phyloP scores from a whole-genome alignment of 2,888 invertebrate genomes.

The Euproctis similis region DNA sequence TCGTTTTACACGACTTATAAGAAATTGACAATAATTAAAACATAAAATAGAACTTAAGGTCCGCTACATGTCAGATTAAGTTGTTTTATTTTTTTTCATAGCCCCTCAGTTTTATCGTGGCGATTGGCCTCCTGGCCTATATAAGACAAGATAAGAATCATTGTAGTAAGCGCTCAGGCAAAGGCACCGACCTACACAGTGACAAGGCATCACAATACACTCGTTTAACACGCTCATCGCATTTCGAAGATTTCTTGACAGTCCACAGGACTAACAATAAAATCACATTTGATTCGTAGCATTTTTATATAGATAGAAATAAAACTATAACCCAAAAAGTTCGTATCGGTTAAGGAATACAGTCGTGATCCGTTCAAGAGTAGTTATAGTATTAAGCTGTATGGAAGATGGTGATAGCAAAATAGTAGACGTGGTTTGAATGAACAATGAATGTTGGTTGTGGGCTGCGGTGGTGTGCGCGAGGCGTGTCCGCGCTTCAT shows the following conservation, averaged over 20 bases:
- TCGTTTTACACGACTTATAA: too few relatives aligned
- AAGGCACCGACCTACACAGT: conserved; percentile 55
- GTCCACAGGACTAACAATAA: conserved; percentile 41
- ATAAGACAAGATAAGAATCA: conserved; percentile 54
- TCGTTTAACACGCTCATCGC: conserved; percentile 72
- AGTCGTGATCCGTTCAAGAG: too few relatives aligned
- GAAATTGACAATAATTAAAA: too few relatives aligned
- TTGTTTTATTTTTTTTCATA: conserved; percentile 31
- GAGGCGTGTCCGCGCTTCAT: conserved; percentile 75
- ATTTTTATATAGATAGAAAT: too few relatives aligned
- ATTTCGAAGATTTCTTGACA: conserved; percentile 62
- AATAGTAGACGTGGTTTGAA: conserved; percentile 38
- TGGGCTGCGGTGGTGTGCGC: conserved; percentile 55
- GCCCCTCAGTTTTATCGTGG: conserved; percentile 27
- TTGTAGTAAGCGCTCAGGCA: conserved; percentile 31
- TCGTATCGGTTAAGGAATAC: too few relatives aligned
- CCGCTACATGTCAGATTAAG: conserved; percentile 43
- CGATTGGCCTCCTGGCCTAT: conserved; percentile 46
- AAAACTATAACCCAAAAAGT: too few relatives aligned
- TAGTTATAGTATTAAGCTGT: conserved; percentile 6
- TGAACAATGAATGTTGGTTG: conserved; percentile 56
- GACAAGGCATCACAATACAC: conserved; percentile 65
- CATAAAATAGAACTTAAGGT: too few relatives aligned
- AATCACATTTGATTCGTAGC: conserved; percentile 30
- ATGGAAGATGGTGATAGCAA: too few relatives aligned